phyloP scores from a whole-genome alignment of 2,888 invertebrate genomes.

The Eustalomyia histrio region DNA sequence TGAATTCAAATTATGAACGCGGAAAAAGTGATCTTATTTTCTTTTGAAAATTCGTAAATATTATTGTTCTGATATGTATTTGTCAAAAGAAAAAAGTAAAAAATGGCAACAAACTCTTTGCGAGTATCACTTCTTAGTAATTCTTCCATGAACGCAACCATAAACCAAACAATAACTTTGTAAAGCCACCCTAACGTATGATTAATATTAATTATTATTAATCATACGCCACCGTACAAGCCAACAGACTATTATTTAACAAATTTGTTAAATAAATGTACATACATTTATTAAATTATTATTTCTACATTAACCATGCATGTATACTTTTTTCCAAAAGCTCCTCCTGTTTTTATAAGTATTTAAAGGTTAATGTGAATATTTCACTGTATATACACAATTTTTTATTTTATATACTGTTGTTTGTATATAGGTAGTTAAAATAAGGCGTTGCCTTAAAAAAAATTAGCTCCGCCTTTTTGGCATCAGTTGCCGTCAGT shows the following conservation, averaged over 20 bases:
- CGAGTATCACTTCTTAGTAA: too few relatives aligned
- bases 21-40: too few relatives aligned
- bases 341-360: constrained; percentile 64
- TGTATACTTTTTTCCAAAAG: constrained; percentile 9
- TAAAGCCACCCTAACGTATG: not conserved
- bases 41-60: too few relatives aligned
- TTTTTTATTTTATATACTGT: constrained; percentile 34
- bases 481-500: constrained; percentile 54
- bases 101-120: too few relatives aligned
- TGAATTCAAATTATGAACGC: too few relatives aligned
- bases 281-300: too few relatives aligned
- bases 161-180: too few relatives aligned
- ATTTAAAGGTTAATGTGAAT: constrained; percentile 5
- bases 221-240: not conserved
- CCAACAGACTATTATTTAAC: too few relatives aligned
- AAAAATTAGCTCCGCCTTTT: constrained; percentile 55
- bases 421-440: not conserved
- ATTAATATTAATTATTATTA: constrained; percentile 1
- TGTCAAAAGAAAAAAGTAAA: too few relatives aligned
- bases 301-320: not conserved
- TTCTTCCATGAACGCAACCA: too few relatives aligned
- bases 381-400: constrained; percentile 6
- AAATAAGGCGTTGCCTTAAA: constrained; percentile 57
- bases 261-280: too few relatives aligned
- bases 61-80: too few relatives aligned